Evolutionary conservation across 2,888 invertebrate species (phyloP).

Genomic region (Nomada fucata): DNA sequence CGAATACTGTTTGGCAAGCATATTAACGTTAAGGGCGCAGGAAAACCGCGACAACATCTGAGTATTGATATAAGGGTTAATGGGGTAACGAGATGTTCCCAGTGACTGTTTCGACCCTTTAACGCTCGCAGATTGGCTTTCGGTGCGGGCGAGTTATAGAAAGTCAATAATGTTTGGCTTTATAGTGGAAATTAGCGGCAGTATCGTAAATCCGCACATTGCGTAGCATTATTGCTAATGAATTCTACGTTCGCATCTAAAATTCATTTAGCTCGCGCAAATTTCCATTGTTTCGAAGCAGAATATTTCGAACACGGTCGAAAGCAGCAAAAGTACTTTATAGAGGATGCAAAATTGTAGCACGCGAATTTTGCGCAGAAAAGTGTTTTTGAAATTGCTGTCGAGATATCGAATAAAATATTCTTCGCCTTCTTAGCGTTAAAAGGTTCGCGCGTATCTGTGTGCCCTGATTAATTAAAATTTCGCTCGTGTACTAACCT

Average conservation of each 20-base stretch:
- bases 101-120: background rate
- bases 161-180: too few species aligned
- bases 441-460: background rate
- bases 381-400: background rate
- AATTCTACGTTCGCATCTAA: background rate
- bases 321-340: background rate
- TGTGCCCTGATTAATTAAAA: background rate
- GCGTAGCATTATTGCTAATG: background rate
- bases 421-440: background rate
- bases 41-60: too few species aligned
- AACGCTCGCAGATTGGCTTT: background rate
- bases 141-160: too few species aligned
- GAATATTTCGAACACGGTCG: background rate
- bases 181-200: too few species aligned
- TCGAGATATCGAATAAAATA: background rate
- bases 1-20: too few species aligned
- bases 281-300: background rate
- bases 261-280: background rate
- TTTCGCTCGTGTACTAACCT: conserved; percentile 88
- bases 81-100: too few species aligned
- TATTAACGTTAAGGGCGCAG: too few species aligned
- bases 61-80: too few species aligned
- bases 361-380: too few species aligned
- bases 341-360: background rate
- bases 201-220: background rate